These are phyloP conservation scores for Chondrilla cf. caribensis DNA, from an alignment of 37 sponge, comb jelly and placozoan species.

Conservation along the genomic window DNA sequence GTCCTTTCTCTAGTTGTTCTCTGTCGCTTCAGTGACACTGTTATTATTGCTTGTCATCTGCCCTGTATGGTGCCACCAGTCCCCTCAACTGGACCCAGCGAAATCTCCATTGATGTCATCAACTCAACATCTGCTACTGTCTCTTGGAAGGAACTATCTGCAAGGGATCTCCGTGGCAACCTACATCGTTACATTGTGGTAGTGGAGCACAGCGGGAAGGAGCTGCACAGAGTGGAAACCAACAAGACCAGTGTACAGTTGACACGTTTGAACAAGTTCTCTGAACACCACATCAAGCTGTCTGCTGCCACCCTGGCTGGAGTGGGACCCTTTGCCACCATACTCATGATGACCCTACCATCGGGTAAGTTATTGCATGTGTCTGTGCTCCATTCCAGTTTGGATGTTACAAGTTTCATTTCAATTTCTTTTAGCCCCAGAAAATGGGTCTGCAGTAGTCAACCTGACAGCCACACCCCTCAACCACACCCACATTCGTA, in stretches of 20 bases:
- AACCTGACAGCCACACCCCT: neutral
- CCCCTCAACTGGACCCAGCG: neutral
- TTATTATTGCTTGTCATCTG: too few relatives aligned
- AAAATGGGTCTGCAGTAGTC: neutral
- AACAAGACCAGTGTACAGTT: neutral
- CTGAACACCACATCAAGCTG: neutral
- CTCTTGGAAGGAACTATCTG: neutral
- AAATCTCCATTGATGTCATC: neutral
- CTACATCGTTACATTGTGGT: neutral
- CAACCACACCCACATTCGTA: neutral
- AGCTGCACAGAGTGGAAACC: neutral
- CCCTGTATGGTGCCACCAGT: neutral
- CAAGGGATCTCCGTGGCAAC: slow-evolving; percentile 21
- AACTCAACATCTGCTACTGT: slow-evolving; percentile 1
- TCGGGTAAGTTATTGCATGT: neutral
- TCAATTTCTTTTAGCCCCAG: neutral
- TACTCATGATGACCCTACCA: neutral
- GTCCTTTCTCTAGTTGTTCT: neutral
- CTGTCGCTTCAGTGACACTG: too few relatives aligned
- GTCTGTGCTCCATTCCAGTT: too few relatives aligned
- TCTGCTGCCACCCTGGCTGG: slow-evolving; percentile 13
- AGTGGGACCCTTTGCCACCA: neutral
- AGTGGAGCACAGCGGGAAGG: neutral
- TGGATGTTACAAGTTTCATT: too few relatives aligned
- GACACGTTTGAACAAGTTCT: neutral